Evolutionary conservation across 1,140 invertebrate genomes (phyloP), one percentile per base, ranked within the genome.

Genomic region (Rhagoletis pomonella): DNA sequence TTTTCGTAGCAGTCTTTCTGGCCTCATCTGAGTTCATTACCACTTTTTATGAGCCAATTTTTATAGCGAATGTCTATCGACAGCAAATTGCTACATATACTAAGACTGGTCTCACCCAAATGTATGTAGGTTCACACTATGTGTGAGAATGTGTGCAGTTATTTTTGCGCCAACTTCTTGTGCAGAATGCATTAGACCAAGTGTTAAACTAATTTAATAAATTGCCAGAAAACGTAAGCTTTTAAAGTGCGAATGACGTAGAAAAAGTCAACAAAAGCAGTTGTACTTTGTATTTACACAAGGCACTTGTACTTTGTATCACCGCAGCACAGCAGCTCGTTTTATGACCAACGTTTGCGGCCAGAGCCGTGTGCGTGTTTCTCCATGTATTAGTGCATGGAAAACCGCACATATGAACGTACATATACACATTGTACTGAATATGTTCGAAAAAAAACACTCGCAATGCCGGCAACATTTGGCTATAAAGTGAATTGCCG

Each of bases 11-110:
- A 7, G 50, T 10, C 50, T 55, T 55, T 55, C 50, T 47, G 67
- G 4, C 67, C 67, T 73, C 67, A 73, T 73, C 44, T 44, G 17
- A 73, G 67, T 73, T 73, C 67, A 73, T 73, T 73, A 73, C 42
- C 67, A 73, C 67, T 73, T 14, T 73, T 73, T 73, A 73, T 73
- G 39, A 47, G 44, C 12, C 67, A 73, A 44, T 67, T 67, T 65
- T 67, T 42, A 42, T 67, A 67, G 65, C 65, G 65, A 42, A 19
- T 29, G 29, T 12, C 65, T 67, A 67, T 73, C 9, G 67, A 39
- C 39, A 44, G 14, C 39, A 73, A 44, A 10, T 73, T 5, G 44
- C 60, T 14, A 44, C 67, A 67, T 4, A 39, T 47, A 73, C 67
- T 62, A 65, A 7, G 42, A 44, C 39, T 44, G 67, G 42, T 29